These are phyloP conservation scores for Pachypeltis micranthus DNA, from an alignment of 1,140 invertebrate genomes.

Conservation along the genomic window DNA sequence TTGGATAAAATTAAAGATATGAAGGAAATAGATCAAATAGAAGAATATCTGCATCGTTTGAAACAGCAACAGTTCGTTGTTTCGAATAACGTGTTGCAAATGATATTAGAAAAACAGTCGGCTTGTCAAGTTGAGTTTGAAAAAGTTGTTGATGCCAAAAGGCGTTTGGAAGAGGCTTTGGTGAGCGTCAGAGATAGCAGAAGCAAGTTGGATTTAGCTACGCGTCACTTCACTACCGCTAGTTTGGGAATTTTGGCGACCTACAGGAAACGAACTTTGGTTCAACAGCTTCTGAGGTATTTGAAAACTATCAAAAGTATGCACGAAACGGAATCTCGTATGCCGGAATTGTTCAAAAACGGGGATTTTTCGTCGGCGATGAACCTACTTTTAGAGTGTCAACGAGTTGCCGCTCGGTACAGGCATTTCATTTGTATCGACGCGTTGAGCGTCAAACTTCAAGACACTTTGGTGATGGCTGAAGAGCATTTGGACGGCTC, in stretches of 20 bases:
- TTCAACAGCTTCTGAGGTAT: slow-evolving; percentile 62
- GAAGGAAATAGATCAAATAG: slow-evolving; percentile 53
- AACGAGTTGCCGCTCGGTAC: slow-evolving; percentile 66
- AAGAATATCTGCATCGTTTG: slow-evolving; percentile 50
- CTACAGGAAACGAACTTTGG: slow-evolving; percentile 70
- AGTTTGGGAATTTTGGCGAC: slow-evolving; percentile 78
- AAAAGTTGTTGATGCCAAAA: slow-evolving; percentile 63
- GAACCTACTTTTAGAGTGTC: slow-evolving; percentile 73
- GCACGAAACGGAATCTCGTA: slow-evolving; percentile 70
- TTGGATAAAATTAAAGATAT: slow-evolving; percentile 51
- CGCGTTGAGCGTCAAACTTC: slow-evolving; percentile 70
- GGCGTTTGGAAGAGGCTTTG: slow-evolving; percentile 56
- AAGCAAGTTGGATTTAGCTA: slow-evolving; percentile 55
- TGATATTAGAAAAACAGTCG: slow-evolving; percentile 80
- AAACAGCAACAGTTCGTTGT: slow-evolving; percentile 70
- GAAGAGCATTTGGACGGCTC: slow-evolving; percentile 85
- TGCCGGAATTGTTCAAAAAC: slow-evolving; percentile 66
- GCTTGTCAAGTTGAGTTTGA: slow-evolving; percentile 73
- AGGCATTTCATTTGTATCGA: slow-evolving; percentile 77
- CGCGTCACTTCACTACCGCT: slow-evolving; percentile 67
- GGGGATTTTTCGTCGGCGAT: slow-evolving; percentile 85
- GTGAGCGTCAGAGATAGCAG: slow-evolving; percentile 57
- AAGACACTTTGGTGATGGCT: slow-evolving; percentile 81
- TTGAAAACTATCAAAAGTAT: slow-evolving; percentile 65
- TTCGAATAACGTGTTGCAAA: slow-evolving; percentile 77